Percentiles rank a stretch among this genome's conserved stretches.
Conservation (phyloP, 2,113 vertebrate species). For the Diphyllodes magnificus region DNA sequence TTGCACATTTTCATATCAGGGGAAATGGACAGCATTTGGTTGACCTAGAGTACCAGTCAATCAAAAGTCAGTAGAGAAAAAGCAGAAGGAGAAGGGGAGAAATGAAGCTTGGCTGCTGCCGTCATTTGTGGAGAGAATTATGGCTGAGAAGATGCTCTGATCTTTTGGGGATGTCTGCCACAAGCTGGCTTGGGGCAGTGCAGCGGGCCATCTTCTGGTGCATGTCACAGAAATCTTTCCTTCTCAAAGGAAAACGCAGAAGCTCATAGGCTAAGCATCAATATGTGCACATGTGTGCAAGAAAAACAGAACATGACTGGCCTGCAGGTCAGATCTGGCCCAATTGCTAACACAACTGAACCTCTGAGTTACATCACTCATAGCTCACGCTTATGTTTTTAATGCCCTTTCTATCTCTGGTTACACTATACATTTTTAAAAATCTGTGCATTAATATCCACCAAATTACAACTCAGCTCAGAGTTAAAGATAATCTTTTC, state of each 20-base stretch:
- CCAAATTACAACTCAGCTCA: background rate
- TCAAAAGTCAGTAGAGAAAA: slow-evolving; percentile 15
- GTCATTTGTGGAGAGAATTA: background rate
- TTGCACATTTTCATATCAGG: background rate
- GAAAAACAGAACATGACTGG: background rate
- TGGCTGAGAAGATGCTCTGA: background rate
- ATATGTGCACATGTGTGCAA: background rate
- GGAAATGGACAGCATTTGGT: background rate
- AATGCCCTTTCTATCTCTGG: background rate
- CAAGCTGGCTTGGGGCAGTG: background rate
- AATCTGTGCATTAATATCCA: background rate
- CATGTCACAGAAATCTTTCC: background rate
- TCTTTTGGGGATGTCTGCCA: background rate
- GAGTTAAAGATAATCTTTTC: background rate
- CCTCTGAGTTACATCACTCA: background rate
- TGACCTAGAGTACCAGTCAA: slow-evolving; percentile 6
- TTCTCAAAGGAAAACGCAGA: background rate
- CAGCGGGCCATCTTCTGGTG: background rate
- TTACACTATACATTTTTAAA: background rate
- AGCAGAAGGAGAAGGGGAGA: background rate
- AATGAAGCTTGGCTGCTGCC: background rate
- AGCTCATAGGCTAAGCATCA: background rate
- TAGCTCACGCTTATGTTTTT: background rate
- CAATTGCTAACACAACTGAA: background rate
- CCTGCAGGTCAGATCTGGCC: background rate